Evolutionary conservation across 2,888 invertebrate species (phyloP).

Genomic region (Hyposoter didymator): DNA sequence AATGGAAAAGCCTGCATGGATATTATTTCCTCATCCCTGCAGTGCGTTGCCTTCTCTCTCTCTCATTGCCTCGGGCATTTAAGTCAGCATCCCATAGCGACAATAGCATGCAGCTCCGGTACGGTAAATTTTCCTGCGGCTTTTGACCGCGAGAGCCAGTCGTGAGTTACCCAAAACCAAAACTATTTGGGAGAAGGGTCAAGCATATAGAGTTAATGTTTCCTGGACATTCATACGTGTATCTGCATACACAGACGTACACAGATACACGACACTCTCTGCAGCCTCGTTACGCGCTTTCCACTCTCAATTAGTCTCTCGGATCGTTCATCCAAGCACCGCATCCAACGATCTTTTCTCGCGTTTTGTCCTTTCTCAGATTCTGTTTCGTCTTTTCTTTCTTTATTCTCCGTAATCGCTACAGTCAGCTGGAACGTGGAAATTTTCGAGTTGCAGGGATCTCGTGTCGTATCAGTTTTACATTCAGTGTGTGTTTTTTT

Average conservation of each 20-base stretch:
- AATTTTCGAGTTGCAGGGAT: slow-evolving; percentile 32
- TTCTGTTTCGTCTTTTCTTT: slow-evolving; percentile 5
- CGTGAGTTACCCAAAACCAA: slow-evolving; percentile 36
- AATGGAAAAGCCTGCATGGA: neutral
- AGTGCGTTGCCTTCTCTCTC: neutral
- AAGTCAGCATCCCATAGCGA: neutral
- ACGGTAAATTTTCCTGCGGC: slow-evolving; percentile 52
- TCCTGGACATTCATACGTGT: neutral
- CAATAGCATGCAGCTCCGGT: slow-evolving; percentile 27
- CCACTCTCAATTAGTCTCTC: slow-evolving; percentile 53
- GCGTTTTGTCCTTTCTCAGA: neutral
- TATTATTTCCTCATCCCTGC: slow-evolving; percentile 15
- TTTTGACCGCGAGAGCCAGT: slow-evolving; percentile 42
- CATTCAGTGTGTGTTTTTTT: slow-evolving; percentile 15
- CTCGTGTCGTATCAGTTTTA: slow-evolving; percentile 14
- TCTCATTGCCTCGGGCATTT: neutral
- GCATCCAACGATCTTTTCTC: neutral
- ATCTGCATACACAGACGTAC: neutral
- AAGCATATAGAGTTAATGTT: slow-evolving; percentile 52
- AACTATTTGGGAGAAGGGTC: slow-evolving; percentile 39
- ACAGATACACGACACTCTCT: neutral
- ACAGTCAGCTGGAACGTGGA: slow-evolving; percentile 12
- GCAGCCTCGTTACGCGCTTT: slow-evolving; percentile 18
- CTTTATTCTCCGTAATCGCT: slow-evolving; percentile 11
- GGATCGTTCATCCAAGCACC: slow-evolving; percentile 22